Conservation (phyloP, 2,113 vertebrate species). For the Gorsachius goisagi region DNA sequence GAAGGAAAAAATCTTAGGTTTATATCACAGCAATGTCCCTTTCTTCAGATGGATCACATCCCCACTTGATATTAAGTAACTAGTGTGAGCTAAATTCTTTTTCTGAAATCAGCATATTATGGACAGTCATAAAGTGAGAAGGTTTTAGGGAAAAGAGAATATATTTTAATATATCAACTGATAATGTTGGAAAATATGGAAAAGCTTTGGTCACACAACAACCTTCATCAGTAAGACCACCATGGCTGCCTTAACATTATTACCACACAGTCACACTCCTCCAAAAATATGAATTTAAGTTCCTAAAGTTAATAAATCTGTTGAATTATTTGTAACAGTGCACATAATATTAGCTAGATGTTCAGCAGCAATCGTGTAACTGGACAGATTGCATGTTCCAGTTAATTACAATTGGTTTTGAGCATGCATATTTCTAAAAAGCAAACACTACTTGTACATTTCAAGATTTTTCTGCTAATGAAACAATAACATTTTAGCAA, state of each 20-base stretch:
- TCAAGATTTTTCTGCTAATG: slow-evolving; percentile 21
- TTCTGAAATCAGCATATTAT: not conserved
- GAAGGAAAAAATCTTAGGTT: not conserved
- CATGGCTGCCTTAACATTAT: not conserved
- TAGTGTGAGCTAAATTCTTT: rapidly evolving
- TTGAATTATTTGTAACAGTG: slow-evolving; percentile 12
- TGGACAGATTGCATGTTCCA: slow-evolving; percentile 16
- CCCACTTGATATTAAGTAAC: not conserved
- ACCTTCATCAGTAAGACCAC: not conserved
- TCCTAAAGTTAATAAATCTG: not conserved
- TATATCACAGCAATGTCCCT: not conserved
- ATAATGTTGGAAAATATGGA: not conserved
- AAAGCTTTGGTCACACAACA: not conserved
- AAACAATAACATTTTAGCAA: not conserved
- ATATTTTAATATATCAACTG: not conserved
- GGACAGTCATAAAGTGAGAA: not conserved
- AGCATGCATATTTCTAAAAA: slow-evolving; percentile 18
- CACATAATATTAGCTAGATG: not conserved
- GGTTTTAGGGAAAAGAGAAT: not conserved
- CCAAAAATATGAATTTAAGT: not conserved
- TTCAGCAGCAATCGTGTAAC: slow-evolving; percentile 11
- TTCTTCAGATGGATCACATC: not conserved
- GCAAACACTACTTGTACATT: not conserved
- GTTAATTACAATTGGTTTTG: slow-evolving; percentile 38
- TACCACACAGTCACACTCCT: not conserved